Base-by-base conservation (phyloP, 2,888 invertebrate species). In the Erebia palarica region DNA sequence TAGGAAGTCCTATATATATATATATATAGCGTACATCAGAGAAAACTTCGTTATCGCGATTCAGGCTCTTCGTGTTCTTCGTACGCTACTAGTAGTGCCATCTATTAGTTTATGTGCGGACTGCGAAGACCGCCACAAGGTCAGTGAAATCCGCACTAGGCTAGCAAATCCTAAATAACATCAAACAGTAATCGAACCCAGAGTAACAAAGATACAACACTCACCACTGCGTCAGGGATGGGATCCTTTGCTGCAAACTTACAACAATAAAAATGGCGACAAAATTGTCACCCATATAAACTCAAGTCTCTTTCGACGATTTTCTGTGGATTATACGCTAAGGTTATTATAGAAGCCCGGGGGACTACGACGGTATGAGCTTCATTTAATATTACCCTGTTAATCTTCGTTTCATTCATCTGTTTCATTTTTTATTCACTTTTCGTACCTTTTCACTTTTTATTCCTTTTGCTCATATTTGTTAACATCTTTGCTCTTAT, bases 261-360 rank as follows among this genome's bases (percentile, higher is more conserved):
- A 3, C 4, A 16, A 16, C 18, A 18, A 55, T 55, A 71, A 71
- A 69, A 74, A 71, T 65, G 71, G 61, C 70, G 68, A 60, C 69
- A 60, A 65, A 55, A 55, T 16, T 55, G 4, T 55, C 55, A 53
- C n/a, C 16, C n/a, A 18, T 18, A 55, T 58, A 58, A 18, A 27
- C 11, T 13, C 57, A 27, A 4, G 21, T 14, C 21, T 58, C 27
- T 27, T 58, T 14, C 13, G 21, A 58, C 13, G 14, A 58, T 58
- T 4, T 11, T 27, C 57, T 13, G 21, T 14, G 14, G 27, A 58
- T 58, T 58, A 58, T 58, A 27, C 14, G 10, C 21, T 58, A 58
- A 58, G 57, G 57, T 58, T 27, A 18, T 55, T 9, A 55, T 55
- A 18, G 21, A 27, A 27, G 13, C 57, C 57, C 57, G 21, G 7